phyloP scores from a whole-genome alignment of 2,113 vertebrate species.

The Odocoileus hemionus region DNA sequence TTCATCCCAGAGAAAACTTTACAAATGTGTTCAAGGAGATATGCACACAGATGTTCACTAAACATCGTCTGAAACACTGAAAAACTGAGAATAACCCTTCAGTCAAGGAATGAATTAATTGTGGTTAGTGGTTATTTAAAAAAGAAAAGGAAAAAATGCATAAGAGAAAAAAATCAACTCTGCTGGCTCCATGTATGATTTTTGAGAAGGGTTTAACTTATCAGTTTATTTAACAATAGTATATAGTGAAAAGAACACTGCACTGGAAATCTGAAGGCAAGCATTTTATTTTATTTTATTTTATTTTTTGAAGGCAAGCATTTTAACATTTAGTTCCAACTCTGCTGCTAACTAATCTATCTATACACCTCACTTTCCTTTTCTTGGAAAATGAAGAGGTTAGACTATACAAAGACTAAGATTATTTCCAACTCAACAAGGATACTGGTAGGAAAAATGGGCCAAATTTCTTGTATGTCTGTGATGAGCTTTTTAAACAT shows the following conservation, averaged over 20 bases:
- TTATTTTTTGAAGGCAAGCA: background rate
- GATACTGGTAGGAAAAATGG: background rate
- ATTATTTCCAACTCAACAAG: constrained; percentile 6
- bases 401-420: background rate
- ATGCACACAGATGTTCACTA: background rate
- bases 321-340: background rate
- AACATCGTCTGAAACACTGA: background rate
- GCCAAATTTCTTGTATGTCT: constrained; percentile 7
- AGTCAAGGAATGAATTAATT: background rate
- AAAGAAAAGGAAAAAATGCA: background rate
- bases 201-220: background rate
- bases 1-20: background rate
- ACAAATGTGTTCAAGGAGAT: background rate
- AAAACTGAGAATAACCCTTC: constrained; percentile 12
- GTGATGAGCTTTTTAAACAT: constrained; percentile 4
- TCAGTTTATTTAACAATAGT: background rate
- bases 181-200: background rate
- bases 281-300: background rate
- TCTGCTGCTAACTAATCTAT: background rate
- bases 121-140: background rate
- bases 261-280: background rate
- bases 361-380: background rate
- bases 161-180: background rate
- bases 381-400: background rate
- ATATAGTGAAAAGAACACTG: background rate